These are phyloP conservation scores for Lepidurus packardi DNA, from an alignment of 1,140 invertebrate species.

Conservation along the genomic window DNA sequence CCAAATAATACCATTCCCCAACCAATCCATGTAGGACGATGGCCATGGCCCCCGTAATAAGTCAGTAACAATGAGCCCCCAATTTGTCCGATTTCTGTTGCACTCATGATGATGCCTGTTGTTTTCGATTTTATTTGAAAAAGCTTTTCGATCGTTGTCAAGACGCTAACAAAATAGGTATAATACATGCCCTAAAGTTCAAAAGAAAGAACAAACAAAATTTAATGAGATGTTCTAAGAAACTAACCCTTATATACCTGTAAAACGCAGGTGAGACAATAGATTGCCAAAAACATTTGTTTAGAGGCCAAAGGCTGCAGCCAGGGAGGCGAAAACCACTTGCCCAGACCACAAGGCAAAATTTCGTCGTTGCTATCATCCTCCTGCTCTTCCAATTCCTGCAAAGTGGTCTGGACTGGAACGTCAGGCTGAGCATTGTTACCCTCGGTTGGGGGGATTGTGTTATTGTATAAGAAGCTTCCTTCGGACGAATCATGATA, in stretches of 20 bases:
- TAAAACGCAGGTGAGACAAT: slow-evolving; percentile 53
- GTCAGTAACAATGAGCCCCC: slow-evolving; percentile 72
- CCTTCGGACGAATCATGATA: neutral
- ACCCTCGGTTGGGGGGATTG: neutral
- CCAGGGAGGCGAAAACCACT: slow-evolving; percentile 59
- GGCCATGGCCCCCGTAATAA: slow-evolving; percentile 87
- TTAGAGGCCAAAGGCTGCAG: slow-evolving; percentile 75
- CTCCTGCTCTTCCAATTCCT: slow-evolving; percentile 25
- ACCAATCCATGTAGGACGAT: slow-evolving; percentile 93
- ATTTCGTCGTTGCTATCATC: slow-evolving; percentile 50
- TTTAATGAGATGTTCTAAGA: neutral
- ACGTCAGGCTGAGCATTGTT: neutral
- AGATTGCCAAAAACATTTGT: slow-evolving; percentile 77
- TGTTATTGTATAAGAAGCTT: neutral
- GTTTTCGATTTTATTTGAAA: slow-evolving; percentile 93
- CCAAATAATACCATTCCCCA: slow-evolving; percentile 87
- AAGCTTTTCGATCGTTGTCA: slow-evolving; percentile 93
- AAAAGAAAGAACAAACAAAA: neutral
- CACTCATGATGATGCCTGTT: slow-evolving; percentile 85
- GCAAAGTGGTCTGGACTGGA: neutral
- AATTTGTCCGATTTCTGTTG: slow-evolving; percentile 92
- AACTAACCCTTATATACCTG: slow-evolving; percentile 15
- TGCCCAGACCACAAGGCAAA: slow-evolving; percentile 59
- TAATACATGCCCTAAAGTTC: slow-evolving; percentile 70
- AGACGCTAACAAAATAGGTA: slow-evolving; percentile 92